Evolutionary conservation across 2,113 vertebrate species (phyloP).

Genomic region (Neolamprologus variostigma): DNA sequence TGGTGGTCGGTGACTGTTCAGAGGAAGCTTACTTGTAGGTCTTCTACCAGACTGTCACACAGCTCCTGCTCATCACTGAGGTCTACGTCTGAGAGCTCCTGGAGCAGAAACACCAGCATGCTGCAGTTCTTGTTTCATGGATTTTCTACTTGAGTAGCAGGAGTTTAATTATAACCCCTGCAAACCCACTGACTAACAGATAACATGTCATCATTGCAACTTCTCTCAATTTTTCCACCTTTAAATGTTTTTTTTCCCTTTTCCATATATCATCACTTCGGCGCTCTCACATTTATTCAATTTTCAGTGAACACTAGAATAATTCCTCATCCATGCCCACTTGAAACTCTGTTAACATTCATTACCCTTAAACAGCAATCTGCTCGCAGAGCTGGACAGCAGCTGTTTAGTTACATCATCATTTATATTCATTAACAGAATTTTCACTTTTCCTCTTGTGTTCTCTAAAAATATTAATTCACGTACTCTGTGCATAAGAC

Average conservation of each 20-base stretch:
- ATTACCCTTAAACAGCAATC: background rate
- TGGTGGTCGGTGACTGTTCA: background rate
- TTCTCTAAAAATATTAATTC: background rate
- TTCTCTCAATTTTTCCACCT: background rate
- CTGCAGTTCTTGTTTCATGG: background rate
- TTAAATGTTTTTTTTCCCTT: background rate
- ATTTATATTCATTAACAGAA: background rate
- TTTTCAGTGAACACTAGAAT: background rate
- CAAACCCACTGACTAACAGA: background rate
- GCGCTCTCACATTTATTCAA: background rate
- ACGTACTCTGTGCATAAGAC: background rate
- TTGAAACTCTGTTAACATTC: background rate
- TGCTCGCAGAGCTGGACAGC: background rate
- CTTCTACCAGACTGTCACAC: conserved; percentile 44
- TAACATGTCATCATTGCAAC: background rate
- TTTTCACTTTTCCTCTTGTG: background rate
- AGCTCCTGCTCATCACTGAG: conserved; percentile 44
- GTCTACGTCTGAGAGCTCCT: conserved; percentile 62
- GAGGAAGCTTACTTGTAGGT: conserved; percentile 57
- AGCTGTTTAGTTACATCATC: background rate
- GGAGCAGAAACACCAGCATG: conserved; percentile 38
- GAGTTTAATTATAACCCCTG: background rate
- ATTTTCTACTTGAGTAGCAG: background rate
- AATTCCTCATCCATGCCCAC: background rate
- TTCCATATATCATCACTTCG: background rate